These are phyloP conservation scores for Alca torda DNA, from an alignment of 2,797 vertebrate genomes.

Conservation along the genomic window DNA sequence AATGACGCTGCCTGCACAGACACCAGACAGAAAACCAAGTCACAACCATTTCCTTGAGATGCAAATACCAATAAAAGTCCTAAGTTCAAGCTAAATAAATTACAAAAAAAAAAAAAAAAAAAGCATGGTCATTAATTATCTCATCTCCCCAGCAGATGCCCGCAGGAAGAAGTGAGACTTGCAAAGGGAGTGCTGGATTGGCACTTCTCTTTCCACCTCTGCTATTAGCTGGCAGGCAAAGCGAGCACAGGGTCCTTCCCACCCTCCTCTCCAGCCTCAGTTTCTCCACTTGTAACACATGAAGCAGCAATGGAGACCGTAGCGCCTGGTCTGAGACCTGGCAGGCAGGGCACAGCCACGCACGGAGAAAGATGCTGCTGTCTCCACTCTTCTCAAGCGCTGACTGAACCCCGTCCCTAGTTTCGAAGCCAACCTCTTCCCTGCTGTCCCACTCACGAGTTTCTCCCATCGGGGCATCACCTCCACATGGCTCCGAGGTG, in stretches of 20 bases:
- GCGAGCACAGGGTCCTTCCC: background rate
- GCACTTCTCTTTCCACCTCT: background rate
- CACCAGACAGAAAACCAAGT: background rate
- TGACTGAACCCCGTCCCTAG: background rate
- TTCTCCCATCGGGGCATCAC: background rate
- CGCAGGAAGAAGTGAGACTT: background rate
- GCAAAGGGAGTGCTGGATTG: background rate
- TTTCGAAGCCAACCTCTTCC: background rate
- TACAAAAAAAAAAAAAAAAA: no score
- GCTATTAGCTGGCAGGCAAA: background rate
- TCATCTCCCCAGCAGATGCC: background rate
- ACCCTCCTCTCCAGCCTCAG: background rate
- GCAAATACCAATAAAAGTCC: background rate
- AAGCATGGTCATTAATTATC: background rate
- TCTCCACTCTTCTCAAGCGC: background rate
- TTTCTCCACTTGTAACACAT: background rate
- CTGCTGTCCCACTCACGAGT: background rate
- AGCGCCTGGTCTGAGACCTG: background rate
- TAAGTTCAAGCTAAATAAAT: background rate
- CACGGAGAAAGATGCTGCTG: background rate
- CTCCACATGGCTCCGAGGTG: accelerated
- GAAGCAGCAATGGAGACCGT: background rate
- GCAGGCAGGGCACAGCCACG: background rate
- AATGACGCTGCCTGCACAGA: background rate
- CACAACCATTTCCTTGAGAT: background rate